A percentile compares a stretch with the other conserved stretches of the same genome.
These are phyloP conservation scores for Agonopterix alstromeriana DNA, from an alignment of 2,888 invertebrate species.

Conservation along the genomic window DNA sequence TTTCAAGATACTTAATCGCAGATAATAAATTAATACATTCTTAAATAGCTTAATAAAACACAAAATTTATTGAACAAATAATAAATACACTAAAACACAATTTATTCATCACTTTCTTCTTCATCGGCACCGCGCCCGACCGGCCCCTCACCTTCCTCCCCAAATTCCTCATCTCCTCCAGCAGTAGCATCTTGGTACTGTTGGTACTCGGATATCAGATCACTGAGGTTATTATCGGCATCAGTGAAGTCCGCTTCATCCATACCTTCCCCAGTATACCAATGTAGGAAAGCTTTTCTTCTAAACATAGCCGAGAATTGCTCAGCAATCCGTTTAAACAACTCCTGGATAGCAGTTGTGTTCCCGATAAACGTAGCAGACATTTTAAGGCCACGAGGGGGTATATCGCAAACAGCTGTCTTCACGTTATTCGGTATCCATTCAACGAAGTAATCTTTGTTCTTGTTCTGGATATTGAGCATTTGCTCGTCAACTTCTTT, in stretches of 20 bases:
- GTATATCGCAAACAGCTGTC: conserved; percentile 88
- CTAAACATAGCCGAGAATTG: conserved; percentile 95
- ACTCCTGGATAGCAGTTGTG: conserved; percentile 89
- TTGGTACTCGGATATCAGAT: conserved; percentile 92
- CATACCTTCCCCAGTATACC: conserved; percentile 98
- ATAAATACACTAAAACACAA: neutral
- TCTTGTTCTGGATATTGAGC: conserved; percentile 85
- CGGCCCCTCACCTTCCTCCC: conserved; percentile 65
- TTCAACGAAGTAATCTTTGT: conserved; percentile 85
- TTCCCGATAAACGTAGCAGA: conserved; percentile 92
- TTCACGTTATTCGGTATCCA: conserved; percentile 90
- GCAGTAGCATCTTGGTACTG: conserved; percentile 91
- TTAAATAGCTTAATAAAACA: neutral
- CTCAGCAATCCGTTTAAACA: conserved; percentile 90
- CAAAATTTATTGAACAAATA: conserved; percentile 3
- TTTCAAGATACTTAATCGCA: too few species aligned
- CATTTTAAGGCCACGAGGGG: conserved; percentile 86
- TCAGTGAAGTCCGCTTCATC: conserved; percentile 96
- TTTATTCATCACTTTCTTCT: conserved; percentile 10
- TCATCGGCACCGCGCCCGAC: conserved; percentile 23
- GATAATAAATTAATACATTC: too few species aligned
- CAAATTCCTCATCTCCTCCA: conserved; percentile 84
- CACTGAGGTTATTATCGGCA: conserved; percentile 95
- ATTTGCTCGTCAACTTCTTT: conserved; percentile 92
- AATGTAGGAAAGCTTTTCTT: conserved; percentile 95